These are phyloP conservation scores for Metridium senile DNA, from an alignment of 92 coral and sea anemone genomes.

Conservation along the genomic window DNA sequence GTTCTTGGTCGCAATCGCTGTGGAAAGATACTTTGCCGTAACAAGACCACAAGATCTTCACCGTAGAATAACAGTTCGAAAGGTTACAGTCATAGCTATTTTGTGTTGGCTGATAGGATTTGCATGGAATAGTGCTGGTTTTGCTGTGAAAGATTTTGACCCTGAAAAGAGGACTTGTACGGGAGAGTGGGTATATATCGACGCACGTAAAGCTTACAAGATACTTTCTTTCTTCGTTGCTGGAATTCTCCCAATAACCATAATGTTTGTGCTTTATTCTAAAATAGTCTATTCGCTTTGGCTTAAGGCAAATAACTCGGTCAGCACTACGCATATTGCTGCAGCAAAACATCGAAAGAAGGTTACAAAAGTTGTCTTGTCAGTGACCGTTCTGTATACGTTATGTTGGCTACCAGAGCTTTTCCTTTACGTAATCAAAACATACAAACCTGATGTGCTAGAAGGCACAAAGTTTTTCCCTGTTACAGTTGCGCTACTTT, in stretches of 20 bases:
- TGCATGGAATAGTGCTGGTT: constrained; percentile 22
- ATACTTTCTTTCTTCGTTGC: constrained; percentile 20
- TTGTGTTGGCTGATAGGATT: constrained; percentile 37
- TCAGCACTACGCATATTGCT: constrained; percentile 1
- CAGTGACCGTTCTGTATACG: constrained; percentile 20
- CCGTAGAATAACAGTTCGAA: constrained; percentile 7
- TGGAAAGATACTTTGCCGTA: constrained; percentile 23
- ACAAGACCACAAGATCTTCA: constrained; percentile 24
- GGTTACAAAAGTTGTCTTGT: constrained; percentile 22
- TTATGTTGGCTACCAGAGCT: constrained; percentile 28
- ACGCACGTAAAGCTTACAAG: constrained; percentile 28
- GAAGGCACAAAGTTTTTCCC: constrained; percentile 9
- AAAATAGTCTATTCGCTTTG: constrained; percentile 24
- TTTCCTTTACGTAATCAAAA: neutral
- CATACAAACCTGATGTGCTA: constrained; percentile 7
- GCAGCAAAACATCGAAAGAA: constrained; percentile 9
- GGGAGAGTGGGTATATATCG: constrained; percentile 21
- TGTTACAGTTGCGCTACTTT: constrained; percentile 9
- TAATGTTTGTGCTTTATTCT: constrained; percentile 31
- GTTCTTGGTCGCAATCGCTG: constrained; percentile 34
- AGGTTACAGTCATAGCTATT: constrained; percentile 13
- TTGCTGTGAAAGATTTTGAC: constrained; percentile 19
- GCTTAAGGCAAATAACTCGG: constrained; percentile 11
- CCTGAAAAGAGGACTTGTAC: neutral
- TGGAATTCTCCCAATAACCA: constrained; percentile 11